A percentile compares a stretch with the other conserved stretches of the same genome.
phyloP scores from a whole-genome alignment of 1,140 invertebrate genomes.

The Neotoxoptera formosana region DNA sequence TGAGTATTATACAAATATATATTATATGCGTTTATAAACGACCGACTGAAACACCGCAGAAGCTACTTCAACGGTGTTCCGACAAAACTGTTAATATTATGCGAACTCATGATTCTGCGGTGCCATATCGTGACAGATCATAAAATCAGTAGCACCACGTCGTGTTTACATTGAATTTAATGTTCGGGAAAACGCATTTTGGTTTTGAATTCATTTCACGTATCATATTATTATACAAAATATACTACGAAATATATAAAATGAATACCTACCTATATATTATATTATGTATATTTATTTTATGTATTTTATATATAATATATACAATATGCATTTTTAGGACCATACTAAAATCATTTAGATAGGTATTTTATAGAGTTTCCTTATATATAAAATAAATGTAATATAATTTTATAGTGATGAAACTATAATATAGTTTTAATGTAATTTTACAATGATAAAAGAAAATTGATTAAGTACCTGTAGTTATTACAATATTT shows the following conservation, averaged over 20 bases:
- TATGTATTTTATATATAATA: background rate
- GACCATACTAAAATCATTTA: background rate
- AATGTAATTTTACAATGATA: no score
- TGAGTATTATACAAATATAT: constrained; percentile 17
- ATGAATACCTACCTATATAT: background rate
- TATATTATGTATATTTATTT: background rate
- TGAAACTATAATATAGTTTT: no score
- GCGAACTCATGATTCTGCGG: constrained; percentile 39
- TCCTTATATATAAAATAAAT: background rate
- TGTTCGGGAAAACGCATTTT: constrained; percentile 30
- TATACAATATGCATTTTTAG: background rate
- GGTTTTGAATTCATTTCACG: constrained; percentile 17
- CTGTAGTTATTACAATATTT: background rate
- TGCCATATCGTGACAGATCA: constrained; percentile 53
- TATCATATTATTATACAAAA: background rate
- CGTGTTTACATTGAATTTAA: constrained; percentile 42
- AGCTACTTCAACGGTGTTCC: background rate
- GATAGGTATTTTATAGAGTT: background rate
- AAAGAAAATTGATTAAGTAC: no score
- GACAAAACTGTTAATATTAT: constrained; percentile 47
- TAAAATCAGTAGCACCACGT: constrained; percentile 42
- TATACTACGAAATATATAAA: background rate
- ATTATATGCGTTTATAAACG: background rate
- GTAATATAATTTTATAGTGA: background rate
- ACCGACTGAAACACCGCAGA: constrained; percentile 35